A percentile compares a stretch with the other conserved stretches of the same genome.
These are phyloP conservation scores for Syngnathus typhle DNA, from an alignment of 2,113 vertebrate species.

Conservation along the genomic window DNA sequence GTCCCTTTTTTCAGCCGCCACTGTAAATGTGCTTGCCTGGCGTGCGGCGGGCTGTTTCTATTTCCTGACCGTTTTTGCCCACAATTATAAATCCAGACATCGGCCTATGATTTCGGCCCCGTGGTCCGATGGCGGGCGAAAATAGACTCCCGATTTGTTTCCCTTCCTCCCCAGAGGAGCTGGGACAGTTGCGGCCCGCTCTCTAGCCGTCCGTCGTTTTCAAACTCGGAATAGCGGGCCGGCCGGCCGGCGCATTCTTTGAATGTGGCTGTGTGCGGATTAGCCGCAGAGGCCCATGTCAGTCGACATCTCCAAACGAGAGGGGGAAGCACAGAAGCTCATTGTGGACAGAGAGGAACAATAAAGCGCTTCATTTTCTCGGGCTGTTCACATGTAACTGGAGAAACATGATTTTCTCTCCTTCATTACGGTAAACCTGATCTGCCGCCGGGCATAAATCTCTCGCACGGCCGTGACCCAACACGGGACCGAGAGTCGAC, in stretches of 20 bases:
- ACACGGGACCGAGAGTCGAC: slow-evolving; percentile 18
- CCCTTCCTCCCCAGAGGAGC: slow-evolving; percentile 61
- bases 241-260: slow-evolving; percentile 63
- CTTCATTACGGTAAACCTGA: slow-evolving; percentile 38
- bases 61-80: slow-evolving; percentile 52
- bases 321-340: slow-evolving; percentile 37
- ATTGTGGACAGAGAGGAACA: slow-evolving; percentile 28
- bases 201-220: slow-evolving; percentile 66
- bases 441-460: slow-evolving; percentile 27
- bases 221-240: slow-evolving; percentile 67
- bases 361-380: slow-evolving; percentile 18
- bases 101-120: slow-evolving; percentile 48
- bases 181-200: slow-evolving; percentile 66
- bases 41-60: slow-evolving; percentile 37
- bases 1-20: slow-evolving; percentile 62
- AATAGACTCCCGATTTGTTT: slow-evolving; percentile 63
- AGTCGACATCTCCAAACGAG: slow-evolving; percentile 53
- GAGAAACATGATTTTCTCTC: slow-evolving; percentile 7
- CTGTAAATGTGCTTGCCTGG: slow-evolving; percentile 56
- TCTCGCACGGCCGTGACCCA: slow-evolving; percentile 37
- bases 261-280: slow-evolving; percentile 63
- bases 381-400: slow-evolving; percentile 21
- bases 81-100: slow-evolving; percentile 61
- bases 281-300: slow-evolving; percentile 57
- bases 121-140: slow-evolving; percentile 59